Evolutionary conservation across 2,113 vertebrate genomes (phyloP), one percentile per base, ranked within the genome.

Genomic region (Aspiorhynchus laticeps): DNA sequence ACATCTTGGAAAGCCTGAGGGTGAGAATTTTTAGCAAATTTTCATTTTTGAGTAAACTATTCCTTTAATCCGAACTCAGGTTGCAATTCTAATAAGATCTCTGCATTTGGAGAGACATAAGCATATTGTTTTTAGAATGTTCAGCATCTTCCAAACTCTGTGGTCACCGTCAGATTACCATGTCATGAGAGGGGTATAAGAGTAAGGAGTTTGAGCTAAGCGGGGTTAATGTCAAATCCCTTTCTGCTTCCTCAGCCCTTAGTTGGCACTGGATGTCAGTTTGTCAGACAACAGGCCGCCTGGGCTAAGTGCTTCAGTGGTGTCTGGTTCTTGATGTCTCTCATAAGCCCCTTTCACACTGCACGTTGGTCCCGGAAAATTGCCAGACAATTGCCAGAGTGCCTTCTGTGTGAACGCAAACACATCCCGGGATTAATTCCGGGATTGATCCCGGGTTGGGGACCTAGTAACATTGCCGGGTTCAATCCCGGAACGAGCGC

Each of bases 131-230:
- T 31, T 53, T 53, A 73, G 63, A 2, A 21, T 75, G 15, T 61
- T 76, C 61, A 61, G 75, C 83, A 76, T 86, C 26, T 86, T 83
- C 69, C 69, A 80, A 75, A 80, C 46, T 59, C 51, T 74, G 51
- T 65, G 19, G 67, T 86, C 65, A 87, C 51, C 4, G 5, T 74
- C 26, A n/a, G 75, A 84, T 88, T 80, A 77, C 59, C 46, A 67
- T 87, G 43, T 87, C 21, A 63, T 87, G 31, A 74, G 43, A 71
- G 5, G n/a, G 85, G 71, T 81, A 83, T 76, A 59, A 90, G 75
- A 86, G 89, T 84, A 83, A 86, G 86, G 83, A 76, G 84, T 88
- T 86, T 56, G 33, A 80, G 84, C 24, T 90, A 80, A 88, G 75
- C 87, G 4, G 89, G 75, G 75, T 88, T 88, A 80, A 88, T 84